phyloP scores from a whole-genome alignment of 2,797 vertebrate species.

The Anguilla obscura region DNA sequence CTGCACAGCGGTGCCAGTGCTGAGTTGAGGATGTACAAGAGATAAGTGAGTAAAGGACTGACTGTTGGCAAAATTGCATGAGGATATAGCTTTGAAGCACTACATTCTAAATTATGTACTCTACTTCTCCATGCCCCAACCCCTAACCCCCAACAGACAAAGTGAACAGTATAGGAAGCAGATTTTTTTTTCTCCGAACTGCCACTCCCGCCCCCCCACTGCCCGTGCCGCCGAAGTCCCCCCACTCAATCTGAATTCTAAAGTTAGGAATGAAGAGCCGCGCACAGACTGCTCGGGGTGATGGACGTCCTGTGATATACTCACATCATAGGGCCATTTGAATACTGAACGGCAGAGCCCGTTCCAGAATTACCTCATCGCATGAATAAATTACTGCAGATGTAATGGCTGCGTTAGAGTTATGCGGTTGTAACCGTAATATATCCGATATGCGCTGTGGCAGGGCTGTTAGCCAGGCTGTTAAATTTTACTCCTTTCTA shows the following conservation, averaged over 20 bases:
- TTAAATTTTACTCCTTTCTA: constrained; percentile 13
- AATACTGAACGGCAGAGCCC: background rate
- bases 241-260: background rate
- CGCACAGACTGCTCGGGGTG: background rate
- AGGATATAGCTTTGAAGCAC: no score
- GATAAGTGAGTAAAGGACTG: no score
- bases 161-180: no score
- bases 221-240: no score
- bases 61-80: no score
- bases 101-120: no score
- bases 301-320: background rate
- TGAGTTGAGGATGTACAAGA: no score
- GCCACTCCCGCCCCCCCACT: no score
- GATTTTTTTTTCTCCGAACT: no score
- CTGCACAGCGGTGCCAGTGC: no score
- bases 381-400: constrained; percentile 1
- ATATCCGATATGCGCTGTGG: background rate
- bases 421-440: background rate
- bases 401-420: background rate
- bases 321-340: background rate
- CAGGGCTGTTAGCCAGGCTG: background rate
- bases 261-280: background rate
- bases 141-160: no score
- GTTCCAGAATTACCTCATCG: background rate
- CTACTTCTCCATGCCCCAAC: no score